Percentiles rank a stretch among this genome's conserved stretches.
phyloP scores from a whole-genome alignment of 2,113 vertebrate species.

The Stercorarius parasiticus region DNA sequence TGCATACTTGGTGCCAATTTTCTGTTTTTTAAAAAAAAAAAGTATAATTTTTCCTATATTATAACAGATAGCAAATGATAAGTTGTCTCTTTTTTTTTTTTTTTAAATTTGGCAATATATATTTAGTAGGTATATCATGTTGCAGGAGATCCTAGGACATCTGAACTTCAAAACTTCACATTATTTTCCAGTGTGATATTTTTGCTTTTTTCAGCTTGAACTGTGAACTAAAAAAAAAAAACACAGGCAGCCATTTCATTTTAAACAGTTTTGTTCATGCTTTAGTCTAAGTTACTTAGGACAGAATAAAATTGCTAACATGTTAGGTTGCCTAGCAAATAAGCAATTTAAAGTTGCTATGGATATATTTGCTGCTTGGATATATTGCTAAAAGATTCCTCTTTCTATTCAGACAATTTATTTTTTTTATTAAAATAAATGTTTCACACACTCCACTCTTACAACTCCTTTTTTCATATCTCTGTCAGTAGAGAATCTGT shows the following conservation, averaged over 20 bases:
- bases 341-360: neutral
- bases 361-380: neutral
- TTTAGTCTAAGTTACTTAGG: neutral
- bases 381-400: neutral
- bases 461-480: neutral
- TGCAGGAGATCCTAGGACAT: slow-evolving; percentile 26
- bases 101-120: neutral
- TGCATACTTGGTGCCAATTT: neutral
- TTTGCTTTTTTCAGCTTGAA: neutral
- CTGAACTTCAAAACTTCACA: neutral
- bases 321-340: neutral
- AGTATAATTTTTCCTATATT: neutral
- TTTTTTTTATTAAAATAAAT: neutral
- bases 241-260: neutral
- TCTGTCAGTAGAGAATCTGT: neutral
- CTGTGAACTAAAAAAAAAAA: neutral
- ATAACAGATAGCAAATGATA: neutral
- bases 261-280: neutral
- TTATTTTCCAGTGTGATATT: slow-evolving; percentile 1
- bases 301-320: neutral
- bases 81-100: neutral
- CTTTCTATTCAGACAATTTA: neutral
- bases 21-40: neutral
- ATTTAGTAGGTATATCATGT: slow-evolving; percentile 10
- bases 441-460: neutral